Percentiles rank a stretch among this genome's conserved stretches.
These are phyloP conservation scores for Punctoribates punctum DNA, from an alignment of 2,888 invertebrate genomes.

Conservation along the genomic window DNA sequence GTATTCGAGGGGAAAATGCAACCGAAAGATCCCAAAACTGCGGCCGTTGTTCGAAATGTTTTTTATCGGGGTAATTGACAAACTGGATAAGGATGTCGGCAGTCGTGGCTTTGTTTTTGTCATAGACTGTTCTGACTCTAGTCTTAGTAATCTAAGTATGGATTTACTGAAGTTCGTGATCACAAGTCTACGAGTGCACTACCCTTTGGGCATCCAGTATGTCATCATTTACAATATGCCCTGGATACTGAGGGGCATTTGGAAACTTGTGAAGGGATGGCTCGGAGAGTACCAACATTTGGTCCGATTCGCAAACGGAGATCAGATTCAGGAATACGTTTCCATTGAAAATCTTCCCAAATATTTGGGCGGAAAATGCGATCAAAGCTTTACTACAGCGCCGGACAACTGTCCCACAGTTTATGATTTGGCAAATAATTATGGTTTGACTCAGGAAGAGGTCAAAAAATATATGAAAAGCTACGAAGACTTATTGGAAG, in stretches of 20 bases:
- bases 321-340: not conserved
- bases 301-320: not conserved
- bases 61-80: not conserved
- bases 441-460: constrained; percentile 5
- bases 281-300: constrained; percentile 15
- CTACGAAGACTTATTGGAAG: constrained; percentile 12
- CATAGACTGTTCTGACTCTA: constrained; percentile 4
- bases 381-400: not conserved
- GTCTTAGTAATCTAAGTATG: constrained; percentile 16
- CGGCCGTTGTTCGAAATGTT: constrained; percentile 14
- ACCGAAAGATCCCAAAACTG: constrained; percentile 19
- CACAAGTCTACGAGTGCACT: not conserved
- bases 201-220: constrained; percentile 17
- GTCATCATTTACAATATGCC: constrained; percentile 15
- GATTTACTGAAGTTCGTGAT: constrained; percentile 20
- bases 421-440: constrained; percentile 2
- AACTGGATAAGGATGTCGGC: not conserved
- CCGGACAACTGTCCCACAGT: constrained; percentile 15
- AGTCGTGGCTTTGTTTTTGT: constrained; percentile 8
- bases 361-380: constrained; percentile 19
- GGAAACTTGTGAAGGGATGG: constrained; percentile 30
- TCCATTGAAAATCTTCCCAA: not conserved
- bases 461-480: constrained; percentile 18
- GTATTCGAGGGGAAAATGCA: not conserved
- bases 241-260: constrained; percentile 16